These are phyloP conservation scores for Hystrix brachyura DNA, from an alignment of 2,113 vertebrate species.

Conservation along the genomic window DNA sequence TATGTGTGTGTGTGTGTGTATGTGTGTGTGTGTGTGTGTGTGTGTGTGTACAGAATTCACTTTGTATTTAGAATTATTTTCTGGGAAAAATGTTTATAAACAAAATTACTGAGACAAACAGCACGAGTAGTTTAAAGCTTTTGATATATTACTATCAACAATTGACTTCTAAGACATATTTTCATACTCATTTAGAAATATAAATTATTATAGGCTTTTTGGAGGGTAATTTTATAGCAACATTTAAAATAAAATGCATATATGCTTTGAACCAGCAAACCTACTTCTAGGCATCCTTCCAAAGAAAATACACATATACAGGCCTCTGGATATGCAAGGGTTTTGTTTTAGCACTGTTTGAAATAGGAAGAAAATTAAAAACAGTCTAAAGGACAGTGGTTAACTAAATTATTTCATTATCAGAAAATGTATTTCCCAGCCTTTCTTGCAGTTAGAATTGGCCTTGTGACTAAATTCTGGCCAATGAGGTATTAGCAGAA, in stretches of 20 bases:
- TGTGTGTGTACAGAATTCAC: background rate
- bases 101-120: conserved; percentile 47
- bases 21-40: background rate
- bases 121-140: conserved; percentile 8
- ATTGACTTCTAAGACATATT: conserved; percentile 11
- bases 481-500: background rate
- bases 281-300: conserved; percentile 45
- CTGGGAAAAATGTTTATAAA: background rate
- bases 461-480: background rate
- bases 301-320: conserved; percentile 46
- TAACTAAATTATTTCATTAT: conserved; percentile 22
- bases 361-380: conserved; percentile 52
- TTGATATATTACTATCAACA: conserved; percentile 21
- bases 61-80: conserved; percentile 54
- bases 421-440: background rate
- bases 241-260: conserved; percentile 50
- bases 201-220: conserved; percentile 53
- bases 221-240: conserved; percentile 19
- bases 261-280: conserved; percentile 2
- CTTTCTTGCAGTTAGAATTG: conserved; percentile 8
- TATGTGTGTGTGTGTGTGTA: background rate
- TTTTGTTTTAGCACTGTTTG: conserved; percentile 50
- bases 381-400: conserved; percentile 24
- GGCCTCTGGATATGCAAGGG: background rate
- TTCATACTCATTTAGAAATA: conserved; percentile 38